A percentile compares a stretch with the other conserved stretches of the same genome.
Evolutionary conservation across 2,113 vertebrate genomes (phyloP).

Genomic region (Dendrocopos noguchii): DNA sequence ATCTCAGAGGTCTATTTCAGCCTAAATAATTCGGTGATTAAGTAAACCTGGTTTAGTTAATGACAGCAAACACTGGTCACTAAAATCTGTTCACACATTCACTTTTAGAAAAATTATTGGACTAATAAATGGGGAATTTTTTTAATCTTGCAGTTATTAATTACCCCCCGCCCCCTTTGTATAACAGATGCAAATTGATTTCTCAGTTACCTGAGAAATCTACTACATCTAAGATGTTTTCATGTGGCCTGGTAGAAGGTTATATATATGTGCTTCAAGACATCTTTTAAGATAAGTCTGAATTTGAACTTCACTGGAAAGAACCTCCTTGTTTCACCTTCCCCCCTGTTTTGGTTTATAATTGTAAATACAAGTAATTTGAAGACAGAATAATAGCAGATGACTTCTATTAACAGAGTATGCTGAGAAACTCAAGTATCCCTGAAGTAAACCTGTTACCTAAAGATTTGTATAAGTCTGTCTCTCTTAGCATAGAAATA

Average conservation of each 20-base stretch:
- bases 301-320: background rate
- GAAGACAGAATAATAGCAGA: background rate
- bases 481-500: background rate
- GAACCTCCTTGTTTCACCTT: background rate
- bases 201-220: background rate
- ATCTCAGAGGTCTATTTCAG: too few relatives aligned
- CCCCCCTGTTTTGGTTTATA: background rate
- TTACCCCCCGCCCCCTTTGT: background rate
- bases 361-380: background rate
- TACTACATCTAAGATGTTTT: background rate
- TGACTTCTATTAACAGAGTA: background rate
- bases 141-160: background rate
- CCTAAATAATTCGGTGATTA: background rate
- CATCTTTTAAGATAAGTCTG: accelerated
- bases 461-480: background rate
- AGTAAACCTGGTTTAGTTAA: background rate
- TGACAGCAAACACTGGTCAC: background rate
- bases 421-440: background rate
- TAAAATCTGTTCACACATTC: background rate
- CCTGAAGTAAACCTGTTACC: background rate
- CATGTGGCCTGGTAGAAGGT: background rate
- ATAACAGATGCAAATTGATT: background rate
- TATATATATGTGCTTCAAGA: background rate
- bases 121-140: background rate
- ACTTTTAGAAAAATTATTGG: background rate